Conservation (phyloP, 2,888 invertebrate species). For the Hermaeophaga mercurialis region DNA sequence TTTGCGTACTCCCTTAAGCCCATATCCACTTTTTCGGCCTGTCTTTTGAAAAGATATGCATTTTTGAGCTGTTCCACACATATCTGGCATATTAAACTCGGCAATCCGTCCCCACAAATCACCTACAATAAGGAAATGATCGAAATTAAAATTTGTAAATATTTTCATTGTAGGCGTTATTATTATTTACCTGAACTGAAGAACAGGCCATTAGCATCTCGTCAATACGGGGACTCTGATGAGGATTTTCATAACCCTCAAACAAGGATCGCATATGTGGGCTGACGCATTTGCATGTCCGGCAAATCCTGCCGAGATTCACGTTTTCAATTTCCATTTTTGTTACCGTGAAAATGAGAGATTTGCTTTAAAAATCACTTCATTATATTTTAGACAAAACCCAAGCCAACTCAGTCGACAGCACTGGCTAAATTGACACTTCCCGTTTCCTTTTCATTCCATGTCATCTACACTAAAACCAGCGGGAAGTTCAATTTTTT, state of each 20-base stretch:
- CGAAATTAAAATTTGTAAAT: conserved; percentile 28
- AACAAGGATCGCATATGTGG: conserved; percentile 53
- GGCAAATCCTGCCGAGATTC: conserved; percentile 54
- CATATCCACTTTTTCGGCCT: conserved; percentile 51
- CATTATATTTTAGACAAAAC: conserved; percentile 43
- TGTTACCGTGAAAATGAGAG: conserved; percentile 23
- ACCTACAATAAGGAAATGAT: conserved; percentile 48
- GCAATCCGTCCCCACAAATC: conserved; percentile 53
- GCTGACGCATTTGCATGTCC: conserved; percentile 54
- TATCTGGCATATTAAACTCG: conserved; percentile 51
- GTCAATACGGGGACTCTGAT: conserved; percentile 56
- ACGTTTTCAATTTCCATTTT: conserved; percentile 49
- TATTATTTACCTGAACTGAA: conserved; percentile 54
- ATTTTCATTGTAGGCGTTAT: conserved; percentile 30
- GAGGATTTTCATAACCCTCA: conserved; percentile 47
- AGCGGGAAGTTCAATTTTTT: conserved; percentile 22
- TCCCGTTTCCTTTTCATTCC: conserved; percentile 23
- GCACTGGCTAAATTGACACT: conserved; percentile 49
- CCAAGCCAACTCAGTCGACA: conserved; percentile 54
- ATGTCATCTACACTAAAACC: conserved; percentile 2
- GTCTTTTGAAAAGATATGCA: conserved; percentile 53
- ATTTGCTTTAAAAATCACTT: conserved; percentile 34
- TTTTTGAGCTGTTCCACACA: conserved; percentile 52
- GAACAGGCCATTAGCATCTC: conserved; percentile 60
- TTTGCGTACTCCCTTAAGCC: conserved; percentile 50